phyloP scores from a whole-genome alignment of 2,888 invertebrate genomes.

The Idaea aversata region DNA sequence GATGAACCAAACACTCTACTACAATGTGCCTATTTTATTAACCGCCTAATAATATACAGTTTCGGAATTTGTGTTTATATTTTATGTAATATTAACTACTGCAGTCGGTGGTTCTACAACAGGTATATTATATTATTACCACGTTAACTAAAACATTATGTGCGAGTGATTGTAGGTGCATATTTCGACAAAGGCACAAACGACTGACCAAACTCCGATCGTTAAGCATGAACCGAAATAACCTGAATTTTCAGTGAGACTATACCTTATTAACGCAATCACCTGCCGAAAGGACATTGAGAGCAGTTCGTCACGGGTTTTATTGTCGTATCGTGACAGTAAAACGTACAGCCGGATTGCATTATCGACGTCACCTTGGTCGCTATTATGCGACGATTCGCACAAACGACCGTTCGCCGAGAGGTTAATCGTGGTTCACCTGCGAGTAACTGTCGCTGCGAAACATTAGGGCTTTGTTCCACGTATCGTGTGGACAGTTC shows the following conservation, averaged over 20 bases:
- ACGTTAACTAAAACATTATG: background rate
- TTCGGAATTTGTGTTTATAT: constrained; percentile 1
- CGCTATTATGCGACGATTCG: constrained; percentile 47
- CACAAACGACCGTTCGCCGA: constrained; percentile 62
- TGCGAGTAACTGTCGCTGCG: constrained; percentile 60
- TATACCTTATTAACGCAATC: background rate
- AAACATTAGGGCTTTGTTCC: constrained; percentile 55
- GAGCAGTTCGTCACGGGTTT: constrained; percentile 56
- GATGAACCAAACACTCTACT: constrained; percentile 47
- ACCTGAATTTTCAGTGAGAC: background rate
- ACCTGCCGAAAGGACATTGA: constrained; percentile 32
- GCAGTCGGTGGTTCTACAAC: too few relatives aligned
- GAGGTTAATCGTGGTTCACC: constrained; percentile 72
- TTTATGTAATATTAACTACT: too few relatives aligned
- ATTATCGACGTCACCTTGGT: constrained; percentile 54
- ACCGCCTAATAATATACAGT: constrained; percentile 6
- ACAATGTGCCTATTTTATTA: constrained; percentile 16
- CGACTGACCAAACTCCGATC: background rate
- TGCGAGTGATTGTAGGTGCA: background rate
- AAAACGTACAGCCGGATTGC: constrained; percentile 50
- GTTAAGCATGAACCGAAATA: background rate
- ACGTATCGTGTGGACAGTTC: constrained; percentile 31
- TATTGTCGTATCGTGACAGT: constrained; percentile 53
- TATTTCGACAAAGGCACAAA: background rate
- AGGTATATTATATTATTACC: too few relatives aligned